Conservation (phyloP, 2,797 vertebrate species). For the Hydrophis major region DNA sequence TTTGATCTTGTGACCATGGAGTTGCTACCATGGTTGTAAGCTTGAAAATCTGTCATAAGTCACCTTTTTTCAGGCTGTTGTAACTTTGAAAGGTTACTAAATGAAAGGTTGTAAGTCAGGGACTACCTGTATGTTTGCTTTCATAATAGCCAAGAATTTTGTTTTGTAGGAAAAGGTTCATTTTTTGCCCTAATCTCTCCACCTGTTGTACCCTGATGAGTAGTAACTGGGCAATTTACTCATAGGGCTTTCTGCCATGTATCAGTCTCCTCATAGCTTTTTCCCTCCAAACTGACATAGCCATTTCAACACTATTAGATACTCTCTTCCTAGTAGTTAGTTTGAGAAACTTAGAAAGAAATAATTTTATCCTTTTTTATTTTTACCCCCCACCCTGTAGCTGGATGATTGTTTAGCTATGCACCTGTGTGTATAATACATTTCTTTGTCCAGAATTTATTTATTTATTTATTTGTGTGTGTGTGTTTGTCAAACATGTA, state of each 20-base stretch:
- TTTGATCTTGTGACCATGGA: no score
- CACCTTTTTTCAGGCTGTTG: no score
- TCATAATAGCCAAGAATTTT: neutral
- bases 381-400: neutral
- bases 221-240: neutral
- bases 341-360: constrained; percentile 1
- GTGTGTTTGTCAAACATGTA: no score
- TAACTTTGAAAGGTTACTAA: no score
- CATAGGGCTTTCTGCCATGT: neutral
- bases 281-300: neutral
- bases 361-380: neutral
- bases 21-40: no score
- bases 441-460: constrained; percentile 33
- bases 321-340: neutral
- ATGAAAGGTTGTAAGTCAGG: no score
- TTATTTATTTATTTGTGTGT: no score
- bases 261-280: neutral
- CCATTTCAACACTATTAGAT: neutral
- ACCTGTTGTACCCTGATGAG: neutral
- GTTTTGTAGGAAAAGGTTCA: neutral
- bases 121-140: neutral
- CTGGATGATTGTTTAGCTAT: constrained; percentile 10
- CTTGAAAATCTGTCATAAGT: no score
- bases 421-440: constrained; percentile 16
- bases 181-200: neutral